Evolutionary conservation across 2,888 invertebrate species (phyloP), one percentile per base, ranked within the genome.

Genomic region (Chalcis sispes): DNA sequence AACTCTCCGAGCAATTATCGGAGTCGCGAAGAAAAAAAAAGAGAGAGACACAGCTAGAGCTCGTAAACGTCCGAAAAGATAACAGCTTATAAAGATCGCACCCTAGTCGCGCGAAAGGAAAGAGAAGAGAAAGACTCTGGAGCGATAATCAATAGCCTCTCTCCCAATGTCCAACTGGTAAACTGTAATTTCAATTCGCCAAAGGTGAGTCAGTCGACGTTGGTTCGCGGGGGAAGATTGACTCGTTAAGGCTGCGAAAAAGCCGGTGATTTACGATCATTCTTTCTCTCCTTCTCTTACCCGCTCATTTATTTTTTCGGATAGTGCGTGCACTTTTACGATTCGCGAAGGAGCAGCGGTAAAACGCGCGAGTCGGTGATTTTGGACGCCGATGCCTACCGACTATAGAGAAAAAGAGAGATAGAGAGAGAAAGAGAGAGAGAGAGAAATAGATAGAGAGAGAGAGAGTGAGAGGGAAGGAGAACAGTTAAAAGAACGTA

Each of bases 161-260:
- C 48, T 58, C n/a, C 58, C n/a, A n/a, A n/a, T n/a, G n/a, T n/a
- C n/a, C n/a, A n/a, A n/a, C 15, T 15, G 40, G 61, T 10, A 13
- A 32, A 25, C 42, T 67, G 50, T 71, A 62, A 59, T 67, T 78
- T 71, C 72, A 69, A 75, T 76, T 69, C 54, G 56, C 56, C 65
- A 67, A 65, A 75, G 72, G 61, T 56, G 72, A 40, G 74, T 40
- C 40, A 48, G 64, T 52, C 15, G 70, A 27, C 42, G 20, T 18
- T 61, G 48, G 52, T 25, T 42, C 52, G 58, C 62, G 18, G 42
- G 25, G 25, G 58, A 61, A 48, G 77, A 72, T 74, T 75, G 75
- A 72, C 77, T 77, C 74, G 77, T 72, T 67, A 46, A 52, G 36
- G 72, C 56, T 65, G 66, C 52, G 71, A 72, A 61, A 75, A 67